These are phyloP conservation scores for Oreohelix idahoensis DNA, from an alignment of 1,140 invertebrate species.

Conservation along the genomic window DNA sequence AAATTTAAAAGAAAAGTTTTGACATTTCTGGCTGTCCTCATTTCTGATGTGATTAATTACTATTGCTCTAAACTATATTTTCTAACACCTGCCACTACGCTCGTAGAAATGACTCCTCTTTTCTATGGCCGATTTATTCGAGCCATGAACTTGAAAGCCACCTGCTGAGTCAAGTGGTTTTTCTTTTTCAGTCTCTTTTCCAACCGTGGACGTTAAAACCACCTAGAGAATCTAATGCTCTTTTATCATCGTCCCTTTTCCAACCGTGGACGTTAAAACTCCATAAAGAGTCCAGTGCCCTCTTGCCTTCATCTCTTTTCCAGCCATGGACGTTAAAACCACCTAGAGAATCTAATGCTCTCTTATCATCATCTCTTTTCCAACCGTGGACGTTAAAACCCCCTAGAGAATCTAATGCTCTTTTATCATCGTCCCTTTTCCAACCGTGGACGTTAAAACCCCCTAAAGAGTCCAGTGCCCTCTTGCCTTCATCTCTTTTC, in stretches of 20 bases:
- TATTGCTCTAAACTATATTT: no score
- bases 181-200: no score
- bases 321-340: background rate
- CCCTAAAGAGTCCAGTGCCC: background rate
- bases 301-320: constrained; percentile 7
- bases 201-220: no score
- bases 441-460: background rate
- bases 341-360: background rate
- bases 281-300: background rate
- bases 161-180: no score
- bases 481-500: constrained; percentile 11
- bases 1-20: no score
- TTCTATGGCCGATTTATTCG: no score
- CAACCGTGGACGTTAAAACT: background rate
- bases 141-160: no score
- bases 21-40: no score
- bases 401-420: background rate
- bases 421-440: constrained; percentile 17
- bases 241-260: background rate
- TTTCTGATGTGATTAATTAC: no score
- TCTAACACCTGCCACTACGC: no score
- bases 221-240: no score
- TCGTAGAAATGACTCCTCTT: no score
- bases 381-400: background rate
- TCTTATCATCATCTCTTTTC: constrained; percentile 23